phyloP scores from a whole-genome alignment of 2,113 vertebrate genomes.

The Pelecanus crispus region DNA sequence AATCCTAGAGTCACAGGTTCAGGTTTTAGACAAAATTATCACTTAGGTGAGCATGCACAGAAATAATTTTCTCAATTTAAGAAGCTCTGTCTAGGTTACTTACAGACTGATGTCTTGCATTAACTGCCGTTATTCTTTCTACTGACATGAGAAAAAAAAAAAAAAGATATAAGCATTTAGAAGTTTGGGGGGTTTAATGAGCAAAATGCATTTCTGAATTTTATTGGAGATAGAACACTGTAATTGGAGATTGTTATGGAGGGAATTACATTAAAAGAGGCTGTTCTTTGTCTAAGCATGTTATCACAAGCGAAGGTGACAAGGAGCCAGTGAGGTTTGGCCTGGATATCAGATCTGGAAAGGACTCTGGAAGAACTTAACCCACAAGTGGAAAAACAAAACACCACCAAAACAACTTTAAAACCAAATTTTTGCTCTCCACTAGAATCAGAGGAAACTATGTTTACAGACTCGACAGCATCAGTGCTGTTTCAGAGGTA shows the following conservation, averaged over 20 bases:
- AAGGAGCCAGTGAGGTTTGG: not conserved
- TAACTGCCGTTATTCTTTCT: not conserved
- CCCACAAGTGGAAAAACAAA: not conserved
- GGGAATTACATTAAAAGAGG: not conserved
- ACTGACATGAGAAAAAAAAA: not conserved
- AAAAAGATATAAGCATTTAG: not conserved
- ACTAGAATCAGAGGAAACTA: not conserved
- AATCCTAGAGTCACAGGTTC: not conserved
- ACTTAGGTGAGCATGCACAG: not conserved
- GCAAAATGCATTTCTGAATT: not conserved
- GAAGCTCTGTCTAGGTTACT: not conserved
- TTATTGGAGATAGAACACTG: not conserved
- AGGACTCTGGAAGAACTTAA: not conserved
- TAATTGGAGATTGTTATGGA: not conserved
- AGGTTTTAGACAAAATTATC: not conserved
- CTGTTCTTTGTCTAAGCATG: not conserved
- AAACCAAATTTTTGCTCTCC: not conserved
- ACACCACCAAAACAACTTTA: not conserved
- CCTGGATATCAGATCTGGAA: slow-evolving; percentile 34
- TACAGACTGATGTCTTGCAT: not conserved
- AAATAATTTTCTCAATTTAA: not conserved
- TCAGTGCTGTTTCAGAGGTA: not conserved
- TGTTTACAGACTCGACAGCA: not conserved
- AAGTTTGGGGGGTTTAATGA: not conserved
- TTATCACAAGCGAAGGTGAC: slow-evolving; percentile 2